These are phyloP conservation scores for Upupa epops DNA, from an alignment of 2,113 vertebrate species.

Conservation along the genomic window DNA sequence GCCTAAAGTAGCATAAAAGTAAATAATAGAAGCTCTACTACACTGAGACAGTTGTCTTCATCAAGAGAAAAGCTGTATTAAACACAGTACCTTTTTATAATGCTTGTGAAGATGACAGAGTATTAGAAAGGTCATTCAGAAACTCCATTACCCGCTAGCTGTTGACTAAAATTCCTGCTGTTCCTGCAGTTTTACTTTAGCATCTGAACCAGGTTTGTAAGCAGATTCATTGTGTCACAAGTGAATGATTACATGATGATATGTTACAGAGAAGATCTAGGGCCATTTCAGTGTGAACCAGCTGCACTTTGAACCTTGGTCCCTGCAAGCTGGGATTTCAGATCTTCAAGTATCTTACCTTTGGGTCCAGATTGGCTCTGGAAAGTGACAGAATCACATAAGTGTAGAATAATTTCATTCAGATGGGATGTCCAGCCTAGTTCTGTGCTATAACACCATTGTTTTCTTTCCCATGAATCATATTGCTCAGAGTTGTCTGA, in stretches of 20 bases:
- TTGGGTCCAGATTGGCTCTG: neutral
- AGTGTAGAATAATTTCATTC: neutral
- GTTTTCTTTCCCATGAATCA: neutral
- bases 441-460: fast-evolving
- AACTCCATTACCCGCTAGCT: neutral
- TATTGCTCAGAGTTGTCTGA: neutral
- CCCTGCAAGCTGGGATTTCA: no score
- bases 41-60: no score
- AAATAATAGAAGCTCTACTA: neutral
- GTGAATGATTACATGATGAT: fast-evolving
- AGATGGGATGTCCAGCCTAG: neutral
- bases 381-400: neutral
- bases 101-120: neutral
- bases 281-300: neutral
- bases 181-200: neutral
- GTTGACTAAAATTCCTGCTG: neutral
- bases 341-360: no score
- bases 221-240: neutral
- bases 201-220: neutral
- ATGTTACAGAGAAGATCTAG: neutral
- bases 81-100: neutral
- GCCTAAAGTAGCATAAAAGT: neutral
- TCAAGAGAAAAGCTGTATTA: no score
- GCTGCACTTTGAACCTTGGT: neutral
- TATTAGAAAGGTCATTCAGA: neutral